These are phyloP conservation scores for Liodrosophila aerea DNA, from an alignment of 2,888 invertebrate species.

Conservation along the genomic window DNA sequence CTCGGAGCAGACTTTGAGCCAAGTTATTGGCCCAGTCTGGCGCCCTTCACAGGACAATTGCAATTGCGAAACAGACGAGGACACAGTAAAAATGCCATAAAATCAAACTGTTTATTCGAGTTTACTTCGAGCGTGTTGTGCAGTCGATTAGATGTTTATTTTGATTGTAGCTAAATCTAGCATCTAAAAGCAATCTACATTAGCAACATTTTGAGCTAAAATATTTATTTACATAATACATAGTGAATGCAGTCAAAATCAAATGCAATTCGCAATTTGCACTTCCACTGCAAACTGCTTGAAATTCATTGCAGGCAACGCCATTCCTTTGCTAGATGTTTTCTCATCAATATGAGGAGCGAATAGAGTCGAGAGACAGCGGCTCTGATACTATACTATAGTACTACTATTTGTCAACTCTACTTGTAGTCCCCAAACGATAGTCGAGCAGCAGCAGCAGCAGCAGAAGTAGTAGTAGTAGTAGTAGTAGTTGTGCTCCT, in stretches of 20 bases:
- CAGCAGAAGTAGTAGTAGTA: not conserved
- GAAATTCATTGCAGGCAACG: slow-evolving; percentile 55
- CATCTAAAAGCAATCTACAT: slow-evolving; percentile 43
- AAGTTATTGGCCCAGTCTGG: slow-evolving; percentile 42
- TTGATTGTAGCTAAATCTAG: slow-evolving; percentile 50
- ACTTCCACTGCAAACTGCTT: slow-evolving; percentile 29
- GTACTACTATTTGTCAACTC: slow-evolving; percentile 64
- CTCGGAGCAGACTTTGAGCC: slow-evolving; percentile 11
- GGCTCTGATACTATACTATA: slow-evolving; percentile 49
- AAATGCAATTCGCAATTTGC: slow-evolving; percentile 33
- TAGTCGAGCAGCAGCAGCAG: slow-evolving; percentile 30
- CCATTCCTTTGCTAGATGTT: slow-evolving; percentile 46
- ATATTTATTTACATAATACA: not conserved
- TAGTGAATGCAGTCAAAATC: slow-evolving; percentile 54
- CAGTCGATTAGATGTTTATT: slow-evolving; percentile 50
- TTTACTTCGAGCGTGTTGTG: slow-evolving; percentile 28
- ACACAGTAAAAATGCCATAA: slow-evolving; percentile 55
- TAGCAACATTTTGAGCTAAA: slow-evolving; percentile 14
- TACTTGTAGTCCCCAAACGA: slow-evolving; percentile 55
- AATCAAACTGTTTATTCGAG: slow-evolving; percentile 49
- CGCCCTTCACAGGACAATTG: slow-evolving; percentile 24
- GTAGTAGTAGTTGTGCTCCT: slow-evolving; percentile 8
- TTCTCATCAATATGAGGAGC: slow-evolving; percentile 62
- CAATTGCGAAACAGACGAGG: slow-evolving; percentile 44
- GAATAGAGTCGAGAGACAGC: slow-evolving; percentile 3